Evolutionary conservation across 2,888 invertebrate genomes (phyloP), one percentile per base, ranked within the genome.

Genomic region (Athripsodes cinereus): DNA sequence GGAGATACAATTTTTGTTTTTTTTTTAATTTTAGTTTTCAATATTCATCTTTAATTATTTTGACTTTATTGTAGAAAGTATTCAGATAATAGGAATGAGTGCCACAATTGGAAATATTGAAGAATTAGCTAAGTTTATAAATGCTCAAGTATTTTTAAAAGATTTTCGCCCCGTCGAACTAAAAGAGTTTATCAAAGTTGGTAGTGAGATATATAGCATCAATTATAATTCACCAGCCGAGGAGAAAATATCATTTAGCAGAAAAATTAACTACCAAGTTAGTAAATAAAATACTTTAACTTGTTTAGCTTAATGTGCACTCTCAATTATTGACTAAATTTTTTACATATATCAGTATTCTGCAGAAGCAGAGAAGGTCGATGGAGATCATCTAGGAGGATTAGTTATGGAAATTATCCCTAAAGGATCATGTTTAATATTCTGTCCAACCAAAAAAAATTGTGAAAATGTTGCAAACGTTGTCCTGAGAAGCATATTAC

Each of bases 81-180:
- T 92, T 60, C 96, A 96, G 71, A 87, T 98, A 58, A 83, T 98
- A 18, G 96, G 95, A 20, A 97, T 98, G 96, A 96, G 95, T 72
- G 98, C 98, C 0, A 98, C 98, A 0, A 89, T 98, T 66, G 95
- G 92, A 58, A 97, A 98, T 74, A 76, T 96, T 55, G 71, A 81
- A 0, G 92, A 96, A 68, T 69, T 99, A 47, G 85, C 88, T 1
- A 68, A 71, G 55, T 98, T 96, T 73, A 76, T 99, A 1, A 80
- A 85, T 55, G 90, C 96, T 0, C 87, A 90, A 53, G 78, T 91
- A 13, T 97, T 88, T 71, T 82, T 85, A 13, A 84, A 87, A 58
- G 83, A 94, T 69, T 98, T 97, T 74, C 81, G 97, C 46, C 97
- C 97, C 0, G 88, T 96, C 1, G 84, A 90, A 70, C 75, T 96